Percentiles rank a stretch among this genome's conserved stretches.
Evolutionary conservation across 2,888 invertebrate species (phyloP).

Genomic region (Cataglyphis livida): DNA sequence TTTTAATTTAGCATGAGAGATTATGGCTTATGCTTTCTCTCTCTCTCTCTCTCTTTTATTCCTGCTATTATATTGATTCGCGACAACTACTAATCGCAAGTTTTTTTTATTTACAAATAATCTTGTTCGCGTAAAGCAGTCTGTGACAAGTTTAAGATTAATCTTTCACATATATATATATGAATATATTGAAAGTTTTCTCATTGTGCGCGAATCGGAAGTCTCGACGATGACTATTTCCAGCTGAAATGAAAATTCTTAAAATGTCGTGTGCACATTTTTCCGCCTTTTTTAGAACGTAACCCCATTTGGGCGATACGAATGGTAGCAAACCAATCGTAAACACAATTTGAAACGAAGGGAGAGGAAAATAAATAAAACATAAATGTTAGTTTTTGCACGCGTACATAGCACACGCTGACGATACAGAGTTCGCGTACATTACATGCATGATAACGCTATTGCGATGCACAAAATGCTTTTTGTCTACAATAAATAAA

Average conservation of each 20-base stretch:
- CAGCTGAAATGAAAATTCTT: constrained; percentile 42
- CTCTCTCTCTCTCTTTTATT: no score
- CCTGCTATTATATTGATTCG: not conserved
- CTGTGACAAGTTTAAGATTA: constrained; percentile 21
- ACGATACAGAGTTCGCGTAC: not conserved
- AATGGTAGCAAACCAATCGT: constrained; percentile 53
- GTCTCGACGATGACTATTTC: constrained; percentile 33
- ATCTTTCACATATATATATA: not conserved
- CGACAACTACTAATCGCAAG: not conserved
- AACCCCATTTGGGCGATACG: constrained; percentile 49
- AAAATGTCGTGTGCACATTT: constrained; percentile 9
- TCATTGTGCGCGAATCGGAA: constrained; percentile 30
- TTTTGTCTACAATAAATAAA: constrained; percentile 35
- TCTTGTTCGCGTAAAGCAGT: not conserved
- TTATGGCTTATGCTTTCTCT: not conserved
- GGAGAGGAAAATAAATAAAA: constrained; percentile 76
- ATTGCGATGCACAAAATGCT: constrained; percentile 28
- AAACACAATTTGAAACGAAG: constrained; percentile 61
- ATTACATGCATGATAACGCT: constrained; percentile 12
- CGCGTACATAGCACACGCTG: not conserved
- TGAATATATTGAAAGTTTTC: constrained; percentile 45
- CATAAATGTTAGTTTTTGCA: constrained; percentile 76
- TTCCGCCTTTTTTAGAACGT: constrained; percentile 14
- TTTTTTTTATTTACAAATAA: not conserved
- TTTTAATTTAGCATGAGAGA: not conserved